Base-by-base conservation (phyloP, 2,888 invertebrate species). In the Dynastes tityus region DNA sequence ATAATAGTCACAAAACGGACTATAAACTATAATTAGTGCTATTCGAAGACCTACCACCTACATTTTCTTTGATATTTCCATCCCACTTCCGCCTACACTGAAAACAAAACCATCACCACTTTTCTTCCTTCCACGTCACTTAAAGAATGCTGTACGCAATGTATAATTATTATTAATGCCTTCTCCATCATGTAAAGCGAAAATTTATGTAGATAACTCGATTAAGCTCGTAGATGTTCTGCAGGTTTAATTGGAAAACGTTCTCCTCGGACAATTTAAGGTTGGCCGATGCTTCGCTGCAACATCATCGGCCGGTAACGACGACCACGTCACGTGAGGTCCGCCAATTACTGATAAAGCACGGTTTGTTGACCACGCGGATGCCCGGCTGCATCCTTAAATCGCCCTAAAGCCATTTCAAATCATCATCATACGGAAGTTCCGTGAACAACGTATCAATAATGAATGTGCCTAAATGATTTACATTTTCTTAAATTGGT, bases 401-500 rank as follows among this genome's bases (percentile, higher is more conserved):
- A 27, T 51, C 51, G 68, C 5, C 49, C 68, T 5, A 9, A 68
- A 68, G 68, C 51, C 51, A 68, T 51, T 68, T 68, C 27, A 27
- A 29, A 68, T 68, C 68, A 9, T 68, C 51, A 22, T 29, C 63
- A 29, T 63, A 29, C 63, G 32, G 63, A 63, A 63, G 63, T 63
- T 63, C 63, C 29, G 63, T 63, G 63, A 32, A 63, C 63, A 29
- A n/a, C 11, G 58, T 40, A 73, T 73, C 73, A 73, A 73, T 73
- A 55, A 73, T 73, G 58, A 40, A 73, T 11, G 58, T 45, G 58
- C 58, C 29, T 73, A 73, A 73, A 73, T 73, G 58, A 73, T 73
- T 73, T 73, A 73, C 55, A 61, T 73, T 73, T 58, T 58, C 73
- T 55, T 40, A 73, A 73, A 73, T 73, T 58, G 73, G 58, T 58